These are phyloP conservation scores for Lagenorhynchus albirostris DNA, from an alignment of 2,113 vertebrate genomes.

Conservation along the genomic window DNA sequence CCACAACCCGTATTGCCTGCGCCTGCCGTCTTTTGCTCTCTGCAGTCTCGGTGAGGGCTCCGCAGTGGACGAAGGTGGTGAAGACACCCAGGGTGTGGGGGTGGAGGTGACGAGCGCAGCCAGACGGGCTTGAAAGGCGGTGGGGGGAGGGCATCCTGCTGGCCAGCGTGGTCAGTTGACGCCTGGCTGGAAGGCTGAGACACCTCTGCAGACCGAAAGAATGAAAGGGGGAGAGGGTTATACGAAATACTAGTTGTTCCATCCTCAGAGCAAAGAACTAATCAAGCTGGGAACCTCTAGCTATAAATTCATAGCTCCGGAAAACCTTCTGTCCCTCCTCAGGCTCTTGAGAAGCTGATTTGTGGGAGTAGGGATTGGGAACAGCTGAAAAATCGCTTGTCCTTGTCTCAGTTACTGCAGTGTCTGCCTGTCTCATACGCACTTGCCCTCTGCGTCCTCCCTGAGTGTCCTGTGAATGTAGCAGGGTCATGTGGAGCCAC, in stretches of 20 bases:
- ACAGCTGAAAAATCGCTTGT: background rate
- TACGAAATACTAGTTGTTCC: constrained; percentile 6
- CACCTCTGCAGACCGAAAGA: background rate
- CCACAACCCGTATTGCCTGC: background rate
- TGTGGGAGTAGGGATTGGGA: background rate
- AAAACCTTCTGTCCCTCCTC: background rate
- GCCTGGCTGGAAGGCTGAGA: background rate
- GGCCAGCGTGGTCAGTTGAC: background rate
- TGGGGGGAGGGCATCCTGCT: constrained; percentile 11
- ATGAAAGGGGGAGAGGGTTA: background rate
- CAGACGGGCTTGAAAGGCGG: constrained; percentile 55
- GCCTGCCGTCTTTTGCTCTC: background rate
- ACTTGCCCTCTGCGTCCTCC: constrained; percentile 35
- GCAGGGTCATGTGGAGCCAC: background rate
- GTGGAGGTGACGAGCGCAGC: constrained; percentile 41
- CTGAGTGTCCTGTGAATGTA: background rate
- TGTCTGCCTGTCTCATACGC: background rate
- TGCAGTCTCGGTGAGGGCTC: constrained; percentile 25
- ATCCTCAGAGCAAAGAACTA: constrained; percentile 20
- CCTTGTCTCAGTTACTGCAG: background rate
- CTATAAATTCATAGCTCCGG: background rate
- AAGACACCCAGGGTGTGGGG: constrained; percentile 19
- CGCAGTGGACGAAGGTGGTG: constrained; percentile 18
- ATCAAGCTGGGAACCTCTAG: background rate
- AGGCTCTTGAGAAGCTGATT: background rate